These are phyloP conservation scores for Agelas oroides DNA, from an alignment of 37 sponge, comb jelly and placozoan species.

Conservation along the genomic window DNA sequence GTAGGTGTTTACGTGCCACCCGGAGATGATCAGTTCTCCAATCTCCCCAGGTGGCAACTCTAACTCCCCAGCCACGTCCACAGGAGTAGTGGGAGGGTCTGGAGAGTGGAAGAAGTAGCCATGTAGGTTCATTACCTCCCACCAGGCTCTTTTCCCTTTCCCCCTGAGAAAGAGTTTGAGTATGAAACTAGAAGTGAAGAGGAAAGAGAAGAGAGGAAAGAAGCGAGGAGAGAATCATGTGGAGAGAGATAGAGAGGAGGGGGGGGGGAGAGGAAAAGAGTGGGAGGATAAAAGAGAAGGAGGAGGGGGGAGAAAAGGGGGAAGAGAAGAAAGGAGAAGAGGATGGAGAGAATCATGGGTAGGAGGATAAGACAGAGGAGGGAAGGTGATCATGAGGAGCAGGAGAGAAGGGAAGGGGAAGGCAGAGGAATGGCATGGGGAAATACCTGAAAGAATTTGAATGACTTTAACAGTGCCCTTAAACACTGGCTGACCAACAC, in stretches of 20 bases:
- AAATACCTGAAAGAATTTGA: conserved; percentile 51
- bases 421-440: background rate
- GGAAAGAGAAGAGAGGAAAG: background rate
- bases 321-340: too few relatives aligned
- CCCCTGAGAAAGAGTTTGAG: too few relatives aligned
- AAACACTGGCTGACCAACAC: conserved; percentile 81
- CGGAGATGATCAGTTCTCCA: conserved; percentile 82
- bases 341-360: background rate
- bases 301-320: too few relatives aligned
- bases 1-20: conserved; percentile 91
- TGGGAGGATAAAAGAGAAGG: background rate
- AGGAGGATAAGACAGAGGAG: background rate
- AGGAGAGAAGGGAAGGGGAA: conserved; percentile 1
- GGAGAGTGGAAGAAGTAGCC: background rate
- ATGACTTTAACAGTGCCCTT: conserved; percentile 67
- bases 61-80: conserved; percentile 48
- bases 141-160: too few relatives aligned
- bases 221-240: background rate
- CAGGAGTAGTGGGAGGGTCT: conserved; percentile 39
- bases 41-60: conserved; percentile 50
- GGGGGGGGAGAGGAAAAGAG: background rate
- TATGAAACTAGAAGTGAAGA: background rate
- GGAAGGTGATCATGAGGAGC: background rate
- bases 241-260: too few relatives aligned
- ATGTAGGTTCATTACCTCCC: too few relatives aligned